Conservation (phyloP, 2,113 vertebrate species). For the Urocolius indicus region DNA sequence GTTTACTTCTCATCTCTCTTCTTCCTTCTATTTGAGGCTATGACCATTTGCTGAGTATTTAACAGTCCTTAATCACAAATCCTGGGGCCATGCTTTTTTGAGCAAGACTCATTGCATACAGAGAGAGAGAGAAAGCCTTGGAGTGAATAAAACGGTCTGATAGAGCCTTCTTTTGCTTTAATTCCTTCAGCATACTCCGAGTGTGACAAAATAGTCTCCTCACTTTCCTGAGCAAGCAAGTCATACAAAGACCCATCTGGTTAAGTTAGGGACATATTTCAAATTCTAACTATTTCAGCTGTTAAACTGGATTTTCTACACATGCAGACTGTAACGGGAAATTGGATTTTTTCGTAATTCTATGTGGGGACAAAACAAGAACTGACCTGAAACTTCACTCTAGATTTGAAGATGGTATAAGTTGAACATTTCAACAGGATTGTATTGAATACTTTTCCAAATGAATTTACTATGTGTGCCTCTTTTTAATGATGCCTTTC, state of each 20-base stretch:
- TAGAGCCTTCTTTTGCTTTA: not conserved
- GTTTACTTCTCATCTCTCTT: not conserved
- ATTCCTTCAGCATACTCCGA: not conserved
- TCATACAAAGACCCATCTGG: not conserved
- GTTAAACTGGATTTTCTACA: constrained; percentile 25
- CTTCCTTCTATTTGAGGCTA: not conserved
- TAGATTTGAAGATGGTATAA: not conserved
- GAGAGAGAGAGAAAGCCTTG: not conserved
- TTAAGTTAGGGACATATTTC: not conserved
- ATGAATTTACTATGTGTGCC: not conserved
- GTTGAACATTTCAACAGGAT: not conserved
- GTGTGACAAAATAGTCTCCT: not conserved
- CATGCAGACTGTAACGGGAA: not conserved
- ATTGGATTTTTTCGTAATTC: not conserved
- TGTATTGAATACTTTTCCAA: not conserved
- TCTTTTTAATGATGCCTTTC: not conserved
- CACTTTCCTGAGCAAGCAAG: not conserved
- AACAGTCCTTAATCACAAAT: constrained; percentile 7
- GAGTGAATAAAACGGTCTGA: not conserved
- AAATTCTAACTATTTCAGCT: constrained; percentile 20
- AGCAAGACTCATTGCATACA: not conserved
- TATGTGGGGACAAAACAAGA: not conserved
- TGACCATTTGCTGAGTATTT: constrained; percentile 15
- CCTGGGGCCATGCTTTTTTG: not conserved
- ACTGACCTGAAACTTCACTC: not conserved